phyloP scores from a whole-genome alignment of 2,113 vertebrate genomes.

The Struthio camelus region DNA sequence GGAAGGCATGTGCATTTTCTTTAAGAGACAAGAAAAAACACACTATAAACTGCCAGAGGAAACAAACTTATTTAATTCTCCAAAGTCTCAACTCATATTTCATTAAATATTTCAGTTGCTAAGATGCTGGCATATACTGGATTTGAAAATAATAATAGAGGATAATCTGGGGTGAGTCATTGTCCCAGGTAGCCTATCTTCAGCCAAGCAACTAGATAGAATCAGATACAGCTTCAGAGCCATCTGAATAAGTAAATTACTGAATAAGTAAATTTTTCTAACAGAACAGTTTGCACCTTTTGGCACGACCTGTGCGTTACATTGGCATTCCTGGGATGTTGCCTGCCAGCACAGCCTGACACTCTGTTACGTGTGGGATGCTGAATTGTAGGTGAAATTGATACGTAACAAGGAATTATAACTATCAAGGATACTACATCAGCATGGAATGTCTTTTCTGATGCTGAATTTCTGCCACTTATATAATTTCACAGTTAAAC shows the following conservation, averaged over 20 bases:
- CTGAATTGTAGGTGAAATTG: not conserved
- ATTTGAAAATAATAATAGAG: not conserved
- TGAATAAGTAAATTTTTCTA: not conserved
- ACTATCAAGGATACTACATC: not conserved
- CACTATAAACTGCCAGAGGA: not conserved
- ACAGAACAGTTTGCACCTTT: not conserved
- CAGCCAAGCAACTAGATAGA: not conserved
- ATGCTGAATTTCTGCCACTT: not conserved
- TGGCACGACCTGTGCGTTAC: not conserved
- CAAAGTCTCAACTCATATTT: not conserved
- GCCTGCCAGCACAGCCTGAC: not conserved
- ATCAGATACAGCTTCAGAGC: not conserved
- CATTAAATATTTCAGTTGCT: conserved; percentile 2
- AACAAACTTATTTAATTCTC: not conserved
- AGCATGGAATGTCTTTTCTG: not conserved
- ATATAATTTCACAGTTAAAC: not conserved
- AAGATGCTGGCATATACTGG: not conserved
- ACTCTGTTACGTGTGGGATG: rapidly evolving
- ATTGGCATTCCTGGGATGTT: not conserved
- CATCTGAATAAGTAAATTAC: not conserved
- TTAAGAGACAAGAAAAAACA: not conserved
- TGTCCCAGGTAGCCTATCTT: not conserved
- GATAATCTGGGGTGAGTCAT: not conserved
- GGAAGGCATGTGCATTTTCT: not conserved
- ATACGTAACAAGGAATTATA: not conserved